A percentile compares a stretch with the other conserved stretches of the same genome.
phyloP scores from a whole-genome alignment of 2,888 invertebrate species.

The Dryomyza anilis region DNA sequence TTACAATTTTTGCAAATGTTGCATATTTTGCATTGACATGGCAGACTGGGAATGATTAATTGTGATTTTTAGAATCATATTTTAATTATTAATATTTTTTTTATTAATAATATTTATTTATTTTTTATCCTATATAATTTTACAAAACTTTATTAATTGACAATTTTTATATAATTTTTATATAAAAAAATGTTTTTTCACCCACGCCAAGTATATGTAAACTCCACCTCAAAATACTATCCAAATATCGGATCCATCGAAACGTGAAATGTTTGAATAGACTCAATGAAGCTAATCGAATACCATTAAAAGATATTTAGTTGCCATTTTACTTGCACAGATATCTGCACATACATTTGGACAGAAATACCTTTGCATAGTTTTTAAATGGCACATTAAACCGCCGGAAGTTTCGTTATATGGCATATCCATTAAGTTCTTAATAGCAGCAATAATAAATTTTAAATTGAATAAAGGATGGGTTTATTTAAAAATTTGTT shows the following conservation, averaged over 20 bases:
- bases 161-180: no score
- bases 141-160: no score
- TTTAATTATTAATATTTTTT: no score
- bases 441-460: constrained; percentile 16
- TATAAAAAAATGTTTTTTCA: no score
- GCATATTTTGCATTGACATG: no score
- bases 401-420: constrained; percentile 8
- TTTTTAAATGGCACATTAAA: not conserved
- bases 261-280: not conserved
- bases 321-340: not conserved
- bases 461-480: constrained; percentile 6
- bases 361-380: constrained; percentile 17
- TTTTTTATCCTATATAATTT: no score
- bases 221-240: not conserved
- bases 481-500: no score
- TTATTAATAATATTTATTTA: no score
- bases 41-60: no score
- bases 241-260: not conserved
- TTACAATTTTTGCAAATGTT: no score
- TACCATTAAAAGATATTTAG: constrained; percentile 35
- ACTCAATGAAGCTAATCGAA: constrained; percentile 41
- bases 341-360: not conserved
- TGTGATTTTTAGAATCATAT: no score
- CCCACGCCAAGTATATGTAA: not conserved
- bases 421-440: constrained; percentile 15